A percentile compares a stretch with the other conserved stretches of the same genome.
These are phyloP conservation scores for Odontomyia ornata DNA, from an alignment of 2,888 invertebrate genomes.

Conservation along the genomic window DNA sequence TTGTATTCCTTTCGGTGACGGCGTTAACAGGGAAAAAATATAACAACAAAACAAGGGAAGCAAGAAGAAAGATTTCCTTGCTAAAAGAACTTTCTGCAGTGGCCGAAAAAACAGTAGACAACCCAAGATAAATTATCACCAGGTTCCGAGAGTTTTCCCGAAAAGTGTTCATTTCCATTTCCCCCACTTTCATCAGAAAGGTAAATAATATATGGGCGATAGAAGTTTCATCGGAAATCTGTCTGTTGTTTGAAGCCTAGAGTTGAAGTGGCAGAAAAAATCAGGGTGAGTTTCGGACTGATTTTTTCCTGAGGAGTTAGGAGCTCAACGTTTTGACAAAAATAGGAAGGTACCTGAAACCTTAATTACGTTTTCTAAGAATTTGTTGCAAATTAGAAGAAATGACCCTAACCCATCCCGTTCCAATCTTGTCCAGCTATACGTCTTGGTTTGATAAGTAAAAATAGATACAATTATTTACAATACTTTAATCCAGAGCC, in stretches of 20 bases:
- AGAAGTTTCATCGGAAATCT: background rate
- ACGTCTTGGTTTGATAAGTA: too few relatives aligned
- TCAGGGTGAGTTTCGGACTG: too few relatives aligned
- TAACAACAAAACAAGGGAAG: background rate
- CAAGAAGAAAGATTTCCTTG: background rate
- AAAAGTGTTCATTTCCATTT: background rate
- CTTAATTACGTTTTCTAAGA: too few relatives aligned
- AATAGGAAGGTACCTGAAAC: too few relatives aligned
- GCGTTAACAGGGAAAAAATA: background rate
- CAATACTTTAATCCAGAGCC: too few relatives aligned
- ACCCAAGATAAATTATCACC: constrained; percentile 21
- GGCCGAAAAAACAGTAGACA: constrained; percentile 14
- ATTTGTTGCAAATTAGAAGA: too few relatives aligned
- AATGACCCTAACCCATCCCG: too few relatives aligned
- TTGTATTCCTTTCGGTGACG: background rate
- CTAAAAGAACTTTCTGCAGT: background rate
- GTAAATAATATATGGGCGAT: background rate
- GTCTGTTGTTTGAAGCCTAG: background rate
- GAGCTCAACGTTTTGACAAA: too few relatives aligned
- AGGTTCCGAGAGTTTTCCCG: background rate
- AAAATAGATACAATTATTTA: too few relatives aligned
- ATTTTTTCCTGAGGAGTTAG: too few relatives aligned
- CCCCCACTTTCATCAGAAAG: background rate
- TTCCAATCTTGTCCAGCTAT: too few relatives aligned
- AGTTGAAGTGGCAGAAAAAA: too few relatives aligned